Base-by-base conservation (phyloP, 2,797 vertebrate species). In the Spea hammondii region DNA sequence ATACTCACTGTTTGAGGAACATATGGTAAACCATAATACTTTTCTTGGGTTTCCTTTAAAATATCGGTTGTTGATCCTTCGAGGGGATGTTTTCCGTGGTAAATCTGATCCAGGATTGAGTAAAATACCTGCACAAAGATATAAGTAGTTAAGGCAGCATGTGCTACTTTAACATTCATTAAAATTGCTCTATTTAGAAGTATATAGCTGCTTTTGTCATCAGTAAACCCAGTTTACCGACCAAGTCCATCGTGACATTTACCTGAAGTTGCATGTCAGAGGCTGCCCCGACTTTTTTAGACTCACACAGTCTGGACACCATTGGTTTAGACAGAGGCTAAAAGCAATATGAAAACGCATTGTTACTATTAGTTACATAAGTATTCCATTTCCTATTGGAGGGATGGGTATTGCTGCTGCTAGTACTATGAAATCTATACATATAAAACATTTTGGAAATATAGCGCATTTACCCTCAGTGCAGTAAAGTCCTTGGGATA, bases 211-310 rank as follows among this genome's bases (percentile, higher is more conserved):
- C 17, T 17, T 17, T 17, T 17, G 17, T 17, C 17, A 17, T 1
- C 17, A 17, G 17, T 32, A 32, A 32, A 32, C 3, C 32, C 32
- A 32, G 32, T 32, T 32, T 32, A 17, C 17, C 17, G 1, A 17
- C 17, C 17, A 17, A 17, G 32, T 17, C 8, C 51, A 53, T 17
- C 14, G n/a, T 10, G 48, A 44, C 5, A 78, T 86, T 17, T 85
- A 99, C 98, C 97, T 99, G 98, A 65, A 99, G 94, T 79, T 98
- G 97, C 84, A 94, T 95, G 86, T 99, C 98, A 12, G 96, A 95
- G 3, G 97, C 96, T 13, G 96, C 96, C 50, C 96, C 97, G 62
- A 99, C 91, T 83, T 98, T 99, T 89, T 98, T 99, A 5, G 98
- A 99, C 83, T 99, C 97, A 78, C 95, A 96, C 5, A 99, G 91